Base-by-base conservation (phyloP, 2,797 vertebrate genomes). In the Acanthiza pusilla region DNA sequence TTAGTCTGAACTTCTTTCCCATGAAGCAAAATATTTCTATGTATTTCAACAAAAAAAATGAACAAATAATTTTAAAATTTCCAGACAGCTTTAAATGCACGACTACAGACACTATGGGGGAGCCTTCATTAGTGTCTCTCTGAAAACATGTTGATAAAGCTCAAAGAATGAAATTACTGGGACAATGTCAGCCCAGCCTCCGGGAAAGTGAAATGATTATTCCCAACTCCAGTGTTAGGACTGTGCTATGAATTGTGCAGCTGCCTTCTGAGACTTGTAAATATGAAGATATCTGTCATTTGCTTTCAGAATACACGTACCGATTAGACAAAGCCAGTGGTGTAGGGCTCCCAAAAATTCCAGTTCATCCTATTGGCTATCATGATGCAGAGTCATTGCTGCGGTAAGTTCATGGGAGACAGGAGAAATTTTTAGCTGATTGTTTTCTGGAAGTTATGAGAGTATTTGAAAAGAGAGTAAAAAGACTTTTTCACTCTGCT, bases 351-450 rank as follows among this genome's bases (percentile, higher is more conserved):
- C 99, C 99, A 20, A 98, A 97, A 74, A 99, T 99, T 95, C 99
- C 99, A 23, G 98, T 99, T 77, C 99, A 99, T 98, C 99, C 99
- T 22, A 98, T 99, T 93, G 98, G 99, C 42, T 99, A 98, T 93
- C 22, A 97, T 8, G 99, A 99, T 91, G 99, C 99, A 50, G 94
- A 98, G 85, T 91, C 90, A 10, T 97, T 99, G 34, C 96, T 99
- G 13, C 97, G 98, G 99, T 99, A 93, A 98, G 98, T 95, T 16
- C 50, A 6, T 32, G 55, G 45, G 65, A 77, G 30, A 48, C 27
- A 4, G 32, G 36, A 72, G 16, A 32, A 74, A 40, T 70, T 82
- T 61, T 67, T 45, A 88, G 21, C 23, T 65, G 53, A 19, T 8
- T 63, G 9, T 3, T 42, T 68, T 79, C 47, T 65, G 38, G 54